Evolutionary conservation across 2,888 invertebrate species (phyloP), one percentile per base, ranked within the genome.

Genomic region (Meandrusa payeni): DNA sequence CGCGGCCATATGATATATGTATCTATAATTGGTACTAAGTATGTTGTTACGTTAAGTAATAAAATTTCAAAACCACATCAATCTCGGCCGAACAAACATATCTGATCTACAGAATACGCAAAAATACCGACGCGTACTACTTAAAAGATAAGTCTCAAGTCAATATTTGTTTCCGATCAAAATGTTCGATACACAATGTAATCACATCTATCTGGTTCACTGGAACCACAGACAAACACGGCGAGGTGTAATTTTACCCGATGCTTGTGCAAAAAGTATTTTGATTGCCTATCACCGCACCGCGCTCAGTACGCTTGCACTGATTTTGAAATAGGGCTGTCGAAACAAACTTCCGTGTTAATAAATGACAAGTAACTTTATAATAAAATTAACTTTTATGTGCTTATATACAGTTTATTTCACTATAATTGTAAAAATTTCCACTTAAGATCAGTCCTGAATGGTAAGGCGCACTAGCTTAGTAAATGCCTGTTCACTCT

Each of bases 201-300:
- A 59, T 54, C 55, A 53, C 50, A 51, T 41, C 48, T 55, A 55
- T 59, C 58, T 62, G 58, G 61, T 57, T 54, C 59, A 68, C 57
- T 55, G 49, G 51, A 61, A 68, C 68, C 68, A 65, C 76, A 76
- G 72, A 64, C 71, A 73, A 74, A 76, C 64, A 64, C 48, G 49
- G 28, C 42, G 51, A 63, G 57, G 66, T 67, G 66, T 70, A 75
- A 78, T 78, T 80, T 72, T 57, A 67, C 69, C 68, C 75, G 65
- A 71, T 63, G 58, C 58, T 60, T 41, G 61, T 47, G 61, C 66
- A 73, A 77, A 79, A 78, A 76, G 69, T 62, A 59, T 62, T 55
- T 46, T 59, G 55, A 64, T 61, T 66, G 61, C 44, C 55, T 58
- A 66, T 64, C 59, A 59, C 61, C 55, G 55, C 61, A 59, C 59